Base-by-base conservation (phyloP, 2,888 invertebrate genomes). In the Meiosimyza platycephala region DNA sequence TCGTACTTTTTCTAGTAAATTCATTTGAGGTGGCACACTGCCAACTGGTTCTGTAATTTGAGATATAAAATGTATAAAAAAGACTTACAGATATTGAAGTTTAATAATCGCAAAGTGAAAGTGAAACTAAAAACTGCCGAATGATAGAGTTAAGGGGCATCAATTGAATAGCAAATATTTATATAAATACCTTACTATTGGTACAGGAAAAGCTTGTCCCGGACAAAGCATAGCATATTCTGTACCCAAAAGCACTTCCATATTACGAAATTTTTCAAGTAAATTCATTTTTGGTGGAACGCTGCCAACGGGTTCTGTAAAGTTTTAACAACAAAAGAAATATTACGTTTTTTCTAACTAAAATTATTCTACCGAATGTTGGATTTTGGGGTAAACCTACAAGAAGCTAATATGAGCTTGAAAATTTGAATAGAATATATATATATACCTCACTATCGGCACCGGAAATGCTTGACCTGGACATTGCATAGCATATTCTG, bases 391-490 rank as follows among this genome's bases (percentile, higher is more conserved):
- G 9, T 13, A 55, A 60, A 9, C 22, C 15, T 15, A 64, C 52
- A 7, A 52, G 22, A 72, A 47, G 16, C 4, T 28, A 3, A 3
- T 28, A 3, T 28, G 4, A 28, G 28, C 28, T 28, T 28, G 28
- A 28, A 3, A 28, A 4, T 3, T 3, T 28, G 0, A 28, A 28
- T 28, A 28, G 3, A 28, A 40, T 50, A 66, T 7, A 54, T 9
- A 54, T 9, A 57, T 28, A 1, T 79, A 85, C 85, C 86, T 85
- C 50, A 85, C 84, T 28, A 79, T 77, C 12, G 86, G 93, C 81
- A 93, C 91, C 71, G 93, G 93, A 87, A 90, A 94, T 16, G 92
- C 93, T 87, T 93, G 93, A 9, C 93, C 93, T 67, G 93, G 93
- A 87, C 94, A 94, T 80, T 92, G 88, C 83, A 94, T 88, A 59